These are phyloP conservation scores for Osmoderma eremita DNA, from an alignment of 2,888 invertebrate genomes.

Conservation along the genomic window DNA sequence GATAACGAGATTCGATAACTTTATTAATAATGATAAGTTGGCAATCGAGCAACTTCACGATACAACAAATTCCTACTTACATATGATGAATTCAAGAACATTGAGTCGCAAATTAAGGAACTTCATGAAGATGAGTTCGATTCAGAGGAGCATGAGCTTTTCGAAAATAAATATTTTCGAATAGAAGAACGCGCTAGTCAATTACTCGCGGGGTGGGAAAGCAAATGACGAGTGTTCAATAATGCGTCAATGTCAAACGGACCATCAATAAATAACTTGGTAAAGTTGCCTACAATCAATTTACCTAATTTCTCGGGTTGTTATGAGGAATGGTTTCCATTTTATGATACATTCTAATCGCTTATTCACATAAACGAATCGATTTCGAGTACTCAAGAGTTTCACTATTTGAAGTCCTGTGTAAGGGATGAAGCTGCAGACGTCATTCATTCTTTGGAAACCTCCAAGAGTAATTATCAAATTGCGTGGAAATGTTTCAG, in stretches of 20 bases:
- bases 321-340: background rate
- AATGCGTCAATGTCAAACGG: background rate
- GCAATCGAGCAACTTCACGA: background rate
- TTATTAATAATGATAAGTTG: background rate
- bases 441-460: background rate
- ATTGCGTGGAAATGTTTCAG: background rate
- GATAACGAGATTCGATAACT: background rate
- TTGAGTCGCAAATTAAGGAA: background rate
- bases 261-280: background rate
- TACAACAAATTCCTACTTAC: background rate
- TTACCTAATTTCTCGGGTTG: background rate
- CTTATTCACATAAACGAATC: background rate
- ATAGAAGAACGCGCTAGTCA: background rate
- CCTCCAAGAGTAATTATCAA: background rate
- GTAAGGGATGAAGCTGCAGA: background rate
- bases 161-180: background rate
- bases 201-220: background rate
- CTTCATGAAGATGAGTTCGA: background rate
- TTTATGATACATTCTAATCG: background rate
- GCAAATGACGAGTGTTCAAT: background rate
- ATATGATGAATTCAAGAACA: background rate
- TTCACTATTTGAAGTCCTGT: background rate
- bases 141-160: background rate
- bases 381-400: background rate
- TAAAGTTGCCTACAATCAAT: too few species aligned